Evolutionary conservation across 2,113 vertebrate genomes (phyloP).

Genomic region (Nicator chloris): DNA sequence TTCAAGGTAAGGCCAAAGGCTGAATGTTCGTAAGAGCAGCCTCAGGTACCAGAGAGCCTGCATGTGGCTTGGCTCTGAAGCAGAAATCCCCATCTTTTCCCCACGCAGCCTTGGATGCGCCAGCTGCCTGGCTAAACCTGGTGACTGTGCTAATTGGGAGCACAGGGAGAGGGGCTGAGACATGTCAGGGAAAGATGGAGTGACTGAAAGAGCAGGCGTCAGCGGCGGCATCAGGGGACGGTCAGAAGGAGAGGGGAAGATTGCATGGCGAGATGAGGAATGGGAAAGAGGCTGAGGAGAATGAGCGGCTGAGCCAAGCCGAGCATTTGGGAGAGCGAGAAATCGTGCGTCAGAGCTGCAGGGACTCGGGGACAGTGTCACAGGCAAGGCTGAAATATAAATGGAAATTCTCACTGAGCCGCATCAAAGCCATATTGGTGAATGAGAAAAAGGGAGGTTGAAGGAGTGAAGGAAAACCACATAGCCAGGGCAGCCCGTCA

Average conservation of each 20-base stretch:
- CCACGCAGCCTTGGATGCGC: not conserved
- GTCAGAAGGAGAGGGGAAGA: not conserved
- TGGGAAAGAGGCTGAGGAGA: not conserved
- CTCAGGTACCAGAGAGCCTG: not conserved
- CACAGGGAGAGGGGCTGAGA: not conserved
- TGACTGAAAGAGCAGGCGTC: not conserved
- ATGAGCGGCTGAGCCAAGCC: not conserved
- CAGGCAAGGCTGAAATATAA: conserved; percentile 47
- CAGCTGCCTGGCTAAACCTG: not conserved
- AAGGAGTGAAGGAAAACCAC: not conserved
- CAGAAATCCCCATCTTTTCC: not conserved
- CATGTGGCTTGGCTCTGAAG: not conserved
- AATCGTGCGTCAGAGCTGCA: not conserved
- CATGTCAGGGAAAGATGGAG: not conserved
- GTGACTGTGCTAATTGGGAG: conserved; percentile 9
- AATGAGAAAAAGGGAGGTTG: not conserved
- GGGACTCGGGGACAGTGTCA: not conserved
- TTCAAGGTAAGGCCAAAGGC: not conserved
- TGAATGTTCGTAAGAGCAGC: not conserved
- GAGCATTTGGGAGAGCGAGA: not conserved
- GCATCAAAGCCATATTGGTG: not conserved
- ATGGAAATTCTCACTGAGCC: conserved; percentile 38
- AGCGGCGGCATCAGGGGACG: accelerated
- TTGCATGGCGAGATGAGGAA: not conserved
- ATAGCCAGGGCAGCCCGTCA: not conserved